These are phyloP conservation scores for Autographa gamma DNA, from an alignment of 2,888 invertebrate species.

Conservation along the genomic window DNA sequence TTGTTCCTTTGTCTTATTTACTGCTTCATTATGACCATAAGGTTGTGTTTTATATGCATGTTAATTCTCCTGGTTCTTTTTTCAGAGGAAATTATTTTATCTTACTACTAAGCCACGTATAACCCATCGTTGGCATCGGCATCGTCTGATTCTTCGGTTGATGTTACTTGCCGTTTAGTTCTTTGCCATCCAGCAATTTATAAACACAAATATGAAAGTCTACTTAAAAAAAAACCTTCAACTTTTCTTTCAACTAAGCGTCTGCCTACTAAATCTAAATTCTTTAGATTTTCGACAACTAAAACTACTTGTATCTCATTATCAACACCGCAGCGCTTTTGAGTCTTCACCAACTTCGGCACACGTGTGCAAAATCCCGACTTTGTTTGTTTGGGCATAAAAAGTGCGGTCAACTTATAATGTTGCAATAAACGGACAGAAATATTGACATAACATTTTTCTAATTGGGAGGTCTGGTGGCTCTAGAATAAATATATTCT, in stretches of 20 bases:
- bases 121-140: too few relatives aligned
- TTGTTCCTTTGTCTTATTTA: conserved; percentile 77
- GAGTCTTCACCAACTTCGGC: too few relatives aligned
- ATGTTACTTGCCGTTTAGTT: too few relatives aligned
- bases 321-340: not conserved
- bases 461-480: conserved; percentile 70
- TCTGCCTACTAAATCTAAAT: too few relatives aligned
- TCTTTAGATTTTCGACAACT: not conserved
- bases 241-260: too few relatives aligned
- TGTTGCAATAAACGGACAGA: conserved; percentile 61
- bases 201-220: too few relatives aligned
- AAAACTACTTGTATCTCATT: not conserved
- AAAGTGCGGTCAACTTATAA: conserved; percentile 73
- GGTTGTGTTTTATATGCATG: conserved; percentile 26
- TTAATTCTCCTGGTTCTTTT: conserved; percentile 12
- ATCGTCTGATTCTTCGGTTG: too few relatives aligned
- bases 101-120: too few relatives aligned
- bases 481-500: not conserved
- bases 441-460: conserved; percentile 61
- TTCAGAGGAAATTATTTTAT: not conserved
- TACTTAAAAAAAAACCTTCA: too few relatives aligned
- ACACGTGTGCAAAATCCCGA: conserved; percentile 30
- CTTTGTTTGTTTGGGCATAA: conserved; percentile 71
- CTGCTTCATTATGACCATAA: conserved; percentile 34
- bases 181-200: too few relatives aligned